phyloP scores from a whole-genome alignment of 2,113 vertebrate species.

The Xyliphius kryptos region DNA sequence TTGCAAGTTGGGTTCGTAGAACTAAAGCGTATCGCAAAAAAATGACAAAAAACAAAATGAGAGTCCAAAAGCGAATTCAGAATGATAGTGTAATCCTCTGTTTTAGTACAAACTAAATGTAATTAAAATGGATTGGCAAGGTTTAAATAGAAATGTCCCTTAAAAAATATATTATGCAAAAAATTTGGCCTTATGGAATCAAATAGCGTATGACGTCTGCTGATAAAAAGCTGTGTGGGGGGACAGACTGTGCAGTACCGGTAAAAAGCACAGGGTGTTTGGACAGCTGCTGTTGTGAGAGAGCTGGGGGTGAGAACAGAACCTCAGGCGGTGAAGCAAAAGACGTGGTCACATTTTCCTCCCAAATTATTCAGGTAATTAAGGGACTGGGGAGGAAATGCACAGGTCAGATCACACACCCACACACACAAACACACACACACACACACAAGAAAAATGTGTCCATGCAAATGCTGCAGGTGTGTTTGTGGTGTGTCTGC shows the following conservation, averaged over 20 bases:
- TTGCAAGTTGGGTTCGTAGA: too few relatives aligned
- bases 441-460: conserved; percentile 5
- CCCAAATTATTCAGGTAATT: conserved; percentile 23
- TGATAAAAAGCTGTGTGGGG: conserved; percentile 1
- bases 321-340: not conserved
- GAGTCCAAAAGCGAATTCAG: too few relatives aligned
- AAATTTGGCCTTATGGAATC: not conserved
- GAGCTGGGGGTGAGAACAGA: conserved; percentile 1
- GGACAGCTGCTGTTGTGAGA: conserved; percentile 23
- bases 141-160: too few relatives aligned
- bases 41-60: too few relatives aligned
- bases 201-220: not conserved
- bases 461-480: not conserved
- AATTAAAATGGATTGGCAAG: too few relatives aligned
- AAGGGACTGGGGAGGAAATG: conserved; percentile 11
- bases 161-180: too few relatives aligned
- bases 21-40: too few relatives aligned
- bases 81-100: too few relatives aligned
- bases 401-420: not conserved
- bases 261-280: conserved; percentile 15
- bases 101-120: too few relatives aligned
- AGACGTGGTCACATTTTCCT: conserved; percentile 27
- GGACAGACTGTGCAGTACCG: conserved; percentile 7
- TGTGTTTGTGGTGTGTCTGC: not conserved
- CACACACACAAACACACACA: not conserved